Percentiles rank a stretch among this genome's conserved stretches.
These are phyloP conservation scores for Triops longicaudatus DNA, from an alignment of 1,140 invertebrate genomes.

Conservation along the genomic window DNA sequence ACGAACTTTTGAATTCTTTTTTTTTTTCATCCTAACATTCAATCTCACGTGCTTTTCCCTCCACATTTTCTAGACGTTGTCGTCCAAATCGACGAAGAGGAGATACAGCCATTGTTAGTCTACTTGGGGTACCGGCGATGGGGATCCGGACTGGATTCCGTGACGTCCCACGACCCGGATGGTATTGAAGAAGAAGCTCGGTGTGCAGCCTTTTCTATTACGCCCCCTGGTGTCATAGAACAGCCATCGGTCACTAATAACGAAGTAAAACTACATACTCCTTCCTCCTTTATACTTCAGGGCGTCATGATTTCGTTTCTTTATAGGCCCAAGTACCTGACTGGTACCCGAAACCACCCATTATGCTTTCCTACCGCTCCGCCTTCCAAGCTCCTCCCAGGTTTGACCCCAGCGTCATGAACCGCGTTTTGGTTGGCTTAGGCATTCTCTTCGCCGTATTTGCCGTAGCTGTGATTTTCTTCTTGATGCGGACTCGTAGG, in stretches of 20 bases:
- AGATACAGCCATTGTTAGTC: slow-evolving; percentile 33
- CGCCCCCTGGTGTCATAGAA: slow-evolving; percentile 27
- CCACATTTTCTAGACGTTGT: slow-evolving; percentile 32
- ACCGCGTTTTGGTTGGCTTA: slow-evolving; percentile 28
- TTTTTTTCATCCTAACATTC: not conserved
- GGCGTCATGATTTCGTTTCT: not conserved
- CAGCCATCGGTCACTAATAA: slow-evolving; percentile 22
- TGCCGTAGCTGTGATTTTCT: slow-evolving; percentile 33
- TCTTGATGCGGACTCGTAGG: slow-evolving; percentile 36
- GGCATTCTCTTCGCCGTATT: slow-evolving; percentile 34
- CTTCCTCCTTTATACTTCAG: not conserved
- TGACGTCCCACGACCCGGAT: slow-evolving; percentile 31
- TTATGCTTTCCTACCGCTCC: slow-evolving; percentile 30
- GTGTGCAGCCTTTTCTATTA: slow-evolving; percentile 28
- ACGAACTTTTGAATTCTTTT: slow-evolving; percentile 36
- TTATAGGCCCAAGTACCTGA: slow-evolving; percentile 30
- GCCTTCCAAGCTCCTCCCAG: slow-evolving; percentile 27
- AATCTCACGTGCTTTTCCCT: not conserved
- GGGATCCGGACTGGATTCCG: slow-evolving; percentile 31
- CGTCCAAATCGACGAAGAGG: slow-evolving; percentile 32
- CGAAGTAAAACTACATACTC: slow-evolving; percentile 10
- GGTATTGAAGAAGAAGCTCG: slow-evolving; percentile 29
- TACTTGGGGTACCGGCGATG: slow-evolving; percentile 35
- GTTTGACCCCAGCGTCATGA: slow-evolving; percentile 27
- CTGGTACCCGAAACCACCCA: slow-evolving; percentile 31